These are phyloP conservation scores for Bradypodion ventrale DNA, from an alignment of 2,797 vertebrate genomes.

Conservation along the genomic window DNA sequence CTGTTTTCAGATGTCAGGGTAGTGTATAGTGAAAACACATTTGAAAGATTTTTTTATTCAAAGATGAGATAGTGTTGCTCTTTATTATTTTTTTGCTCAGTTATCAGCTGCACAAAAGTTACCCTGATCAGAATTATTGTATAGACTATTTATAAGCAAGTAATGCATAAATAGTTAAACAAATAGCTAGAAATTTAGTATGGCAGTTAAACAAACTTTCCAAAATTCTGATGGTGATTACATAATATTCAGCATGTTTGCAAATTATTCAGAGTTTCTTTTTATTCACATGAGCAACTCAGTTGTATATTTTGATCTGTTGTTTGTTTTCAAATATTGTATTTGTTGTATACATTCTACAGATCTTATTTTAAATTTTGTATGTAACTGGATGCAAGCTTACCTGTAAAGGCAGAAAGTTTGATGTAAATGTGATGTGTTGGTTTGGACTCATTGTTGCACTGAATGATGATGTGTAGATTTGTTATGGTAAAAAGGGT, in stretches of 20 bases:
- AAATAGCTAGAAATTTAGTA: neutral
- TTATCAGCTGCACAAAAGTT: neutral
- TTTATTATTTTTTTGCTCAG: neutral
- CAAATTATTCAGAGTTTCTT: neutral
- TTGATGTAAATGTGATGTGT: slow-evolving; percentile 27
- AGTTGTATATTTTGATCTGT: neutral
- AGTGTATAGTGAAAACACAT: neutral
- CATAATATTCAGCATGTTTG: neutral
- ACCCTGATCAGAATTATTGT: neutral
- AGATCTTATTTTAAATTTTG: slow-evolving; percentile 40
- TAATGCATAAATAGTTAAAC: neutral
- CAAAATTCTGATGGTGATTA: neutral
- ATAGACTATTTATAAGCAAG: neutral
- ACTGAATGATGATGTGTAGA: slow-evolving; percentile 71
- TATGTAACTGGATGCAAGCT: slow-evolving; percentile 60
- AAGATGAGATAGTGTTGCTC: neutral
- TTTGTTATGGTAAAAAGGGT: slow-evolving; percentile 88
- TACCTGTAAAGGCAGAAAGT: slow-evolving; percentile 62
- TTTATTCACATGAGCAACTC: neutral
- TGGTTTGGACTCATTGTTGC: slow-evolving; percentile 62
- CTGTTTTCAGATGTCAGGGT: neutral
- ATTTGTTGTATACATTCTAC: neutral
- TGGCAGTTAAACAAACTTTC: neutral
- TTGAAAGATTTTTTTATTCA: neutral
- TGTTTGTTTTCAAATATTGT: slow-evolving; percentile 1